A percentile compares a stretch with the other conserved stretches of the same genome.
Conservation (phyloP, 2,797 vertebrate genomes). For the Pangasius mekongensis region DNA sequence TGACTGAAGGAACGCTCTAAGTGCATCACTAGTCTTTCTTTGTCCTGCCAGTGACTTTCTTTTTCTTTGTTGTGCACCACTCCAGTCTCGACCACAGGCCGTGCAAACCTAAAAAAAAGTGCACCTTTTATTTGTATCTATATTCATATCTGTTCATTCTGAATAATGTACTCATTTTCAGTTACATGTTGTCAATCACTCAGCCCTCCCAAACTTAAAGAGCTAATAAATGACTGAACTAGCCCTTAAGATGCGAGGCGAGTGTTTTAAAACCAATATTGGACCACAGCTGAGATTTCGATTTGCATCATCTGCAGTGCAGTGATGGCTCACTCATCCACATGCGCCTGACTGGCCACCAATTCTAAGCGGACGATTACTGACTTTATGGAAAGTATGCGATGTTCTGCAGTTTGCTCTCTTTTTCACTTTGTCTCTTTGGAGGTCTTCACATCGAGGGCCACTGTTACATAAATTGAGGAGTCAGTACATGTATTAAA, state of each 20-base stretch:
- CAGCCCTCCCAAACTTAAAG: neutral
- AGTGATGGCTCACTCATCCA: neutral
- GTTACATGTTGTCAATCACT: neutral
- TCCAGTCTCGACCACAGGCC: neutral
- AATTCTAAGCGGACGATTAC: neutral
- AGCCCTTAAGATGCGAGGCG: neutral
- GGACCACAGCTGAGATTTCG: neutral
- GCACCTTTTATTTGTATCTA: neutral
- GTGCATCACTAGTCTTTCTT: neutral
- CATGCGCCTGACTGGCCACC: neutral
- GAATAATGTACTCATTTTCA: neutral
- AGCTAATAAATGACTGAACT: neutral
- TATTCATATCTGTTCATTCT: neutral
- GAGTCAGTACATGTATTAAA: slow-evolving; percentile 26
- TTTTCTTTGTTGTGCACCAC: neutral
- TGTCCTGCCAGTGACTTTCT: too few species aligned
- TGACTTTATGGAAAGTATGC: neutral
- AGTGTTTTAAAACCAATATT: neutral
- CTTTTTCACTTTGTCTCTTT: neutral
- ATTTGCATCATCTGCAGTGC: neutral
- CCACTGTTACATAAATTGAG: slow-evolving; percentile 12
- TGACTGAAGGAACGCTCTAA: neutral
- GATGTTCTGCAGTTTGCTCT: neutral
- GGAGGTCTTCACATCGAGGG: neutral
- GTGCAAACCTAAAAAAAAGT: neutral